Base-by-base conservation (phyloP, 2,797 vertebrate species). In the Fistularia commersonii region DNA sequence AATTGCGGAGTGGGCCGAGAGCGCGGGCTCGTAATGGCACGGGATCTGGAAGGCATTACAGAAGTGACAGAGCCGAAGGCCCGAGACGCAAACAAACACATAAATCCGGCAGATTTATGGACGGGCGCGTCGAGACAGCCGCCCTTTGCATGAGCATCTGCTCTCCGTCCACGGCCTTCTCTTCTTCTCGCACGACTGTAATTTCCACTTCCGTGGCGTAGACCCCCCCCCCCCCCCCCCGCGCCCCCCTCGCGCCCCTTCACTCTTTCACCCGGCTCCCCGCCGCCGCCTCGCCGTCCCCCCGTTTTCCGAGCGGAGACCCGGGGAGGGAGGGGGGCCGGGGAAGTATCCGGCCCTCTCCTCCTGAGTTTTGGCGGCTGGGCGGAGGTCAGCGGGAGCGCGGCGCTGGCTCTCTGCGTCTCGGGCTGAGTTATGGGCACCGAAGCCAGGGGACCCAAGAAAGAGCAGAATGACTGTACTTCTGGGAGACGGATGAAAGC, bases 401-500 rank as follows among this genome's bases (percentile, higher is more conserved):
- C 84, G 76, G 77, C 84, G 86, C n/a, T 89, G 87, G 87, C 83
- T 88, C 87, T 89, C 87, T 79, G 84, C 85, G 81, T 87, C 77
- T 86, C 58, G 41, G 83, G 82, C 79, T 91, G 88, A 91, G 83
- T 91, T 91, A 91, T 91, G 89, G 89, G 88, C 83, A 87, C 80
- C 85, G 73, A 69, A 85, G 82, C 79, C 76, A 82, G 79, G 89
- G 88, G 87, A 90, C 87, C 87, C 89, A 73, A 86, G 79, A 89
- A 87, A 85, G 77, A 87, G 72, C 48, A 56, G 57, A 83, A 69
- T 80, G 86, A 84, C 80, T 80, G 75, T 72, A 84, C 87, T 85
- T 76, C 75, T 88, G 88, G 87, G 87, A 90, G 72, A 54, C 57
- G 72, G 88, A 90, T 89, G 68, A 90, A 89, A 90, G 88, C 57